Evolutionary conservation across 2,113 vertebrate genomes (phyloP).

Genomic region (Megaceryle torquata): DNA sequence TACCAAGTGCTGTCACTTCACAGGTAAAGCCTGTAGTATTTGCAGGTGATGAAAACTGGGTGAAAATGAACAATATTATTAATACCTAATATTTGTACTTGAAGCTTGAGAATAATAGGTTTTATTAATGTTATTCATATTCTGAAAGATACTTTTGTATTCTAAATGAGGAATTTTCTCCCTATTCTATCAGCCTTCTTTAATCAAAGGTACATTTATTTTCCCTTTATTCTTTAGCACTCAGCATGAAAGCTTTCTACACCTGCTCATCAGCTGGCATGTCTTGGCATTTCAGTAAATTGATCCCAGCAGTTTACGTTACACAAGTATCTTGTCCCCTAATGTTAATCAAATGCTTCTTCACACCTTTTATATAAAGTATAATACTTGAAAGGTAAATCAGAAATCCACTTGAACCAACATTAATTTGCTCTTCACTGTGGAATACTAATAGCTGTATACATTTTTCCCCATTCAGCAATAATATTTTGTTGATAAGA

Average conservation of each 20-base stretch:
- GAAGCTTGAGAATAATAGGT: background rate
- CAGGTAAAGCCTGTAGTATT: background rate
- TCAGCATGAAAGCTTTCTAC: background rate
- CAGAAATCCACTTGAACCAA: background rate
- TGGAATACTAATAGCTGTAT: background rate
- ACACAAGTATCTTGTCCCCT: background rate
- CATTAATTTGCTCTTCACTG: background rate
- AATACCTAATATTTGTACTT: background rate
- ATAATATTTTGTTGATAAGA: background rate
- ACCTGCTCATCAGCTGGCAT: background rate
- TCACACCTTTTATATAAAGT: background rate
- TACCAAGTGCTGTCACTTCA: background rate
- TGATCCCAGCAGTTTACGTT: background rate
- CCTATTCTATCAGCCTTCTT: background rate
- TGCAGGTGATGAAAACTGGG: background rate
- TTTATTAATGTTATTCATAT: background rate
- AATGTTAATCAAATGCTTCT: background rate
- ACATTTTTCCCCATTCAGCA: background rate
- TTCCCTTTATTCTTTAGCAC: background rate
- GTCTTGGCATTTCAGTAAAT: constrained; percentile 21
- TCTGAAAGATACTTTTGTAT: background rate
- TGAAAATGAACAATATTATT: background rate
- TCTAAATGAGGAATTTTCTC: background rate
- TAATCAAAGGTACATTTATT: background rate
- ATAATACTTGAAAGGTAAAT: background rate